These are phyloP conservation scores for Thaumetopoea pityocampa DNA, from an alignment of 1,140 invertebrate genomes.

Conservation along the genomic window DNA sequence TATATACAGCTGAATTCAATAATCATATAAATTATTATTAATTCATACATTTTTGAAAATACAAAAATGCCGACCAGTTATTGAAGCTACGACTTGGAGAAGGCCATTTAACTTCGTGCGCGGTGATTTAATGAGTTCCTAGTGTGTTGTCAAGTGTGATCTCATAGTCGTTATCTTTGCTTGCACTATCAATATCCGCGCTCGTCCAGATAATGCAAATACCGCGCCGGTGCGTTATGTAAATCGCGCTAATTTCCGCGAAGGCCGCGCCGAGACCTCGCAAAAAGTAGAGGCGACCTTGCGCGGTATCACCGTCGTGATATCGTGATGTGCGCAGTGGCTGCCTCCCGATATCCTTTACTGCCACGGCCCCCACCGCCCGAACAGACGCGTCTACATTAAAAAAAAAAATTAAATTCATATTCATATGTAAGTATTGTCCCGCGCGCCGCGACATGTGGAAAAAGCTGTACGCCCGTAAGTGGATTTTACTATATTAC, in stretches of 20 bases:
- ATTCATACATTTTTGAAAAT: too few species aligned
- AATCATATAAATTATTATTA: too few species aligned
- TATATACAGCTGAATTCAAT: too few species aligned
- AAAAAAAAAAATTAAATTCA: too few species aligned
- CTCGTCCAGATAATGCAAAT: constrained; percentile 48
- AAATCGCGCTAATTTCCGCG: constrained; percentile 65
- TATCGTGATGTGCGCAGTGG: constrained; percentile 59
- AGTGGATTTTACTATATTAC: constrained; percentile 13
- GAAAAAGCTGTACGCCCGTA: constrained; percentile 20
- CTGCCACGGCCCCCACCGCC: constrained; percentile 34
- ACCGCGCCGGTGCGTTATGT: constrained; percentile 51
- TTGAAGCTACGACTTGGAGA: too few species aligned
- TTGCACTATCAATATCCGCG: constrained; percentile 52
- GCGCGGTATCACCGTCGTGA: constrained; percentile 56
- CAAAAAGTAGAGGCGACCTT: constrained; percentile 58
- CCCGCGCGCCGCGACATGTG: too few species aligned
- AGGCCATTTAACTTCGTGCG: too few species aligned
- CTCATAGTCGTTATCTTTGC: constrained; percentile 43
- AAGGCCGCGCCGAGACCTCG: constrained; percentile 57
- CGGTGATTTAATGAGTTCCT: too few species aligned
- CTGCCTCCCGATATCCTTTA: constrained; percentile 46
- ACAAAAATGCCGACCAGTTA: too few species aligned
- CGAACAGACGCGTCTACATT: constrained; percentile 15
- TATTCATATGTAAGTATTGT: too few species aligned
- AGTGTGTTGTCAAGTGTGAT: constrained; percentile 33